A percentile compares a stretch with the other conserved stretches of the same genome.
phyloP scores from a whole-genome alignment of 2,797 vertebrate genomes.

The Enteromius trimaculatus region DNA sequence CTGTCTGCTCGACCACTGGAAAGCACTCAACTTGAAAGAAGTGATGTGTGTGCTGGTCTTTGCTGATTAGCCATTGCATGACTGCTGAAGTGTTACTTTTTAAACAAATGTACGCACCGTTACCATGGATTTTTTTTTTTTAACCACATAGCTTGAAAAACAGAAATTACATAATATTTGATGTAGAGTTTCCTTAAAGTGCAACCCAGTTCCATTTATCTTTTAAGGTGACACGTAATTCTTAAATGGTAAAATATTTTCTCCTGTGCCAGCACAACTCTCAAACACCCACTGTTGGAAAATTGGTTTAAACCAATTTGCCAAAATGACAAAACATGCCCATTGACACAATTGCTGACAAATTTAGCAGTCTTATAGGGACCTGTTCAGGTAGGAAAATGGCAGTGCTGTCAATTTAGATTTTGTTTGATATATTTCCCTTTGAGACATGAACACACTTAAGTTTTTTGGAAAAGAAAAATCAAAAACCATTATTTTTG shows the following conservation, averaged over 20 bases:
- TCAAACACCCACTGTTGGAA: neutral
- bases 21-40: conserved; percentile 16
- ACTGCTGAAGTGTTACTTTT: neutral
- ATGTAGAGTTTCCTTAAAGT: neutral
- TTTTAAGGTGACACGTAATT: neutral
- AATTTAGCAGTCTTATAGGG: neutral
- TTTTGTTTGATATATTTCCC: no score
- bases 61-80: neutral
- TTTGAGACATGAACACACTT: neutral
- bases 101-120: neutral
- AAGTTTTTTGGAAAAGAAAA: neutral
- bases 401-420: neutral
- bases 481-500: neutral
- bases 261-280: neutral
- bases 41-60: neutral
- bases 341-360: neutral
- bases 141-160: neutral
- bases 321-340: neutral
- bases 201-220: neutral
- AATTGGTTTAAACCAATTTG: neutral
- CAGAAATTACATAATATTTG: neutral
- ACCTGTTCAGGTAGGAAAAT: neutral
- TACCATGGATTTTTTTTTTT: neutral
- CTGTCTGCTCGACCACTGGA: neutral
- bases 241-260: neutral